Base-by-base conservation (phyloP, 2,797 vertebrate species). In the Pelobates cultripes region DNA sequence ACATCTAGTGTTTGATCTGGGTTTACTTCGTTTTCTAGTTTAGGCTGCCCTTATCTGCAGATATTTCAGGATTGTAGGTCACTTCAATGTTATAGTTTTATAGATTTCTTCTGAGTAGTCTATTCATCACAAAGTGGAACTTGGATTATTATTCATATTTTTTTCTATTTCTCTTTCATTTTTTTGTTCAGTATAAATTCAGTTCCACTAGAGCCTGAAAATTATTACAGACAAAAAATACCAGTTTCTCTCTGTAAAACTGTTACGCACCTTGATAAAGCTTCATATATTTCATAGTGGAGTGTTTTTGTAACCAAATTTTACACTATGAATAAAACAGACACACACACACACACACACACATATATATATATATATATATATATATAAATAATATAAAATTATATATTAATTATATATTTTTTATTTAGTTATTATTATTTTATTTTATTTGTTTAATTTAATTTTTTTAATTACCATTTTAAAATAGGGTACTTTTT, bases 11-110 rank as follows among this genome's bases (percentile, higher is more conserved):
- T 85, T 79, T 81, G 80, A 76, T 77, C 64, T 82, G 3, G 28
- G 0, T 77, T 83, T 85, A 82, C 85, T 82, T 84, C 83, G 66
- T 79, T 69, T 85, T 86, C 57, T 4, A 0, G 73, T 79, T 86
- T 78, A 86, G 79, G 81, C 75, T 84, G 40, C 60, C 60, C 68
- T 70, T 79, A 79, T 79, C 67, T 45, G 74, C 4, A 75, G 81
- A 75, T 85, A 82, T 88, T 89, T 88, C 77, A 82, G 82, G 64
- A 79, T 74, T 88, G 79, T 88, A 92, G 90, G 90, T 91, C 89
- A 88, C 57, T 87, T 84, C 88, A 93, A 89, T 89, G 89, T 92
- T 87, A 88, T 80, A 76, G 82, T 89, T 84, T 57, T 85, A 70
- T 85, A 84, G 72, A 79, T 75, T 85, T 86, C 72, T 87, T 91